phyloP scores from a whole-genome alignment of 2,113 vertebrate species.

The Leptobrachium ailaonicum region DNA sequence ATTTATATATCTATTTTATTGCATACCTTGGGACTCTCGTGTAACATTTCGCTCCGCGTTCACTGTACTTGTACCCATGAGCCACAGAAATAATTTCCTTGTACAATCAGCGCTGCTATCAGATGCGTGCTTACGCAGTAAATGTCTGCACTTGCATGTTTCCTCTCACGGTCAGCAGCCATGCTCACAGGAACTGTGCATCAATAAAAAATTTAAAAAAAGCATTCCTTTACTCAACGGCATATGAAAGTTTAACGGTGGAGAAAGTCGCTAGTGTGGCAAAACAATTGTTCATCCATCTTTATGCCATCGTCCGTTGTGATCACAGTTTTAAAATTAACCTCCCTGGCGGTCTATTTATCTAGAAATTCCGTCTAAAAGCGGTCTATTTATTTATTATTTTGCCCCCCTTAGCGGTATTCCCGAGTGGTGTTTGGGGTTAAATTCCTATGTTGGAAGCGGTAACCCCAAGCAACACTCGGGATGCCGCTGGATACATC shows the following conservation, averaged over 20 bases:
- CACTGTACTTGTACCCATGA: constrained; percentile 10
- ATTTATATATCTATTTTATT: not conserved
- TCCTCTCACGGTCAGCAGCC: not conserved
- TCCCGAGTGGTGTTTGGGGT: too few relatives aligned
- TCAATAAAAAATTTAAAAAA: not conserved
- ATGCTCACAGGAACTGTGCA: not conserved
- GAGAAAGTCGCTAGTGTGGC: not conserved
- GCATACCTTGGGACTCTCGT: not conserved
- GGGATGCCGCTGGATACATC: too few relatives aligned
- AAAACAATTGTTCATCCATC: not conserved
- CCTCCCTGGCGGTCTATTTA: too few relatives aligned
- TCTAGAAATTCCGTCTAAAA: too few relatives aligned
- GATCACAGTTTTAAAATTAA: too few relatives aligned
- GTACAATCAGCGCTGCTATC: not conserved
- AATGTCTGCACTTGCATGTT: not conserved
- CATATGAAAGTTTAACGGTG: not conserved
- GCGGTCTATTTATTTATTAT: too few relatives aligned
- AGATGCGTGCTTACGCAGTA: not conserved
- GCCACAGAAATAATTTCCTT: constrained; percentile 11
- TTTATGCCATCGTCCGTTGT: too few relatives aligned
- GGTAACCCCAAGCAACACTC: too few relatives aligned
- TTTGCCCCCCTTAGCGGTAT: too few relatives aligned
- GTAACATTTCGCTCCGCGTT: not conserved
- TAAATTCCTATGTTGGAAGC: too few relatives aligned
- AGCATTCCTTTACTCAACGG: not conserved